Evolutionary conservation across 37 sponge, comb jelly and placozoan genomes (phyloP), one percentile per base, ranked within the genome.

Genomic region (Oscarella lobularis): DNA sequence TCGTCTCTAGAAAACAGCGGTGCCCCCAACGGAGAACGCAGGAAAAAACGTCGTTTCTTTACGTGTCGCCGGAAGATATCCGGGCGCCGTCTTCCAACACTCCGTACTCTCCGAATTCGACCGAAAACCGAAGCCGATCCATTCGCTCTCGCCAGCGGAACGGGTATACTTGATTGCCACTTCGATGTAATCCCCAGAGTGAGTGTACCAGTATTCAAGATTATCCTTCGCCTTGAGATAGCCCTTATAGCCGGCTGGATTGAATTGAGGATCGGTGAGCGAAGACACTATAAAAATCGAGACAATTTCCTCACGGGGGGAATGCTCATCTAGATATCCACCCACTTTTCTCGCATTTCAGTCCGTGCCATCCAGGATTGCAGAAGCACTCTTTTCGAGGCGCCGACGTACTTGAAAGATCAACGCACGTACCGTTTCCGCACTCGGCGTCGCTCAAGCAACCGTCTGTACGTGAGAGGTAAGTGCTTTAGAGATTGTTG

Each of bases 371-470:
- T 6, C 89, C 89, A 37, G 86, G 38, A 39, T 66, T 5, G 40
- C 89, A 89, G 78, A 85, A 89, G 75, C 89, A 89, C 67, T 85
- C 83, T 5, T 34, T 78, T 30, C 39, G 67, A 1, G 89, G 89
- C 2, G 41, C 35, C 37, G 33, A 78, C 60, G 74, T 83, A 31
- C 67, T 38, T 33, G 68, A 40, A 6, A 81, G 65, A 41, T 81
- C 81, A 30, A 82, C 38, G 41, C 89, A 89, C 6, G 38, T n/a
- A 60, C 89, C 89, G 0, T 79, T 4, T 35, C 48, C 80, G 54
- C 89, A 88, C 36, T 85, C 85, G 3, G 33, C 66, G 35, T 35
- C 73, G 73, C 70, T 73, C 31, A 40, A 65, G 77, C 89, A 88
- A 39, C 84, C 85, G 75, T 85, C 85, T 68, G 31, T 34, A 48